Conservation (phyloP, 2,113 vertebrate species). For the Siphamia tubifer region DNA sequence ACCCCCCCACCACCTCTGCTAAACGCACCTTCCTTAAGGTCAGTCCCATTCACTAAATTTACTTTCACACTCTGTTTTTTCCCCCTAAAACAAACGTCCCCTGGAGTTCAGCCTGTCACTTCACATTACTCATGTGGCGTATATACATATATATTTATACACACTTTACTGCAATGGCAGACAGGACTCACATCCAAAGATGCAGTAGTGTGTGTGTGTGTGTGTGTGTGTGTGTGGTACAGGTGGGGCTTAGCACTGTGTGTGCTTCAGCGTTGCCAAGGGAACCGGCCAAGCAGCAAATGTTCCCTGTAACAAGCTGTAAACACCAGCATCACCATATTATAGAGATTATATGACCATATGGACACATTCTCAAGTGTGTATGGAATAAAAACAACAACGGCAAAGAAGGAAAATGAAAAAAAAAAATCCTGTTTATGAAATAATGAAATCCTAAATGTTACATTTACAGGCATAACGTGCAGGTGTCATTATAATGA, state of each 20-base stretch:
- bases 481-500: too few relatives aligned
- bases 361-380: conserved; percentile 14
- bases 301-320: conserved; percentile 56
- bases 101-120: background rate
- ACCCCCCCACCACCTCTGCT: too few relatives aligned
- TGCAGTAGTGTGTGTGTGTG: too few relatives aligned
- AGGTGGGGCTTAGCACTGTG: conserved; percentile 54
- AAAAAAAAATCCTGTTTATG: background rate
- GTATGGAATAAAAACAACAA: too few relatives aligned
- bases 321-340: conserved; percentile 60
- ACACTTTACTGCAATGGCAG: conserved; percentile 24
- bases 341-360: conserved; percentile 25
- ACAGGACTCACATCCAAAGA: conserved; percentile 37
- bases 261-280: conserved; percentile 74
- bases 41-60: too few relatives aligned
- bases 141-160: background rate
- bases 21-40: too few relatives aligned
- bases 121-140: background rate
- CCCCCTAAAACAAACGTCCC: background rate
- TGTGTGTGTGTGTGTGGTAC: too few relatives aligned
- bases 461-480: background rate
- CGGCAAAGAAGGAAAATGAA: background rate
- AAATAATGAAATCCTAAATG: background rate
- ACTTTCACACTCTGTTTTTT: background rate
- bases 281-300: conserved; percentile 74